Evolutionary conservation across 2,888 invertebrate species (phyloP), one percentile per base, ranked within the genome.

Genomic region (Isotomurus palustris): DNA sequence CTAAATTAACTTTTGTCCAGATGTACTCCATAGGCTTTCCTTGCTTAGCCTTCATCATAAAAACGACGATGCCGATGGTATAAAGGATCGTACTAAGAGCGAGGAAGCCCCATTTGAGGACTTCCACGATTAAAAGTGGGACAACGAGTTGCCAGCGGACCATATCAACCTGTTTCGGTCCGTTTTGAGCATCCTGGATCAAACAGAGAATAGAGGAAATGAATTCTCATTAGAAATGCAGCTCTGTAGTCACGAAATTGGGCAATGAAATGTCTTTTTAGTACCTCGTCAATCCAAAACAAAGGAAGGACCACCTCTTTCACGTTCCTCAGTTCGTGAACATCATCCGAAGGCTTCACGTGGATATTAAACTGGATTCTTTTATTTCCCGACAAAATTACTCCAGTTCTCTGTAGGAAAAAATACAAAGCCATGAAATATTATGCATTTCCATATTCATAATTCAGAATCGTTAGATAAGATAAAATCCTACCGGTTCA

Each of bases 281-380:
- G 36, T 60, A 64, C 65, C 53, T 65, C 62, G 21, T 62, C 60
- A 12, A 58, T 41, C 65, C 65, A 65, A 2, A 65, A 41, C 3
- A 65, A 17, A 21, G 65, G 65, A n/a, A 65, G 27, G 2, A 56
- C 24, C n/a, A 62, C 24, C 22, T 60, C 53, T 24, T 56, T 49
- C 25, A 65, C 59, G 17, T 52, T 32, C 8, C 38, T 38, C 19
- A 62, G 53, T 19, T 35, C 57, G 2, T 32, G 32, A 29, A 61
- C 43, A 19, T 49, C 25, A n/a, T 48, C 35, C 3, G 61, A 55
- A 10, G 51, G 54, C 36, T 55, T 59, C 4, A 60, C 17, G 14
- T 62, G 53, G 21, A 56, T 60, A 51, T 62, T 65, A 25, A 65
- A 6, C 40, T 65, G 65, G 19, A 60, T 43, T 40, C 65, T 25